phyloP scores from a whole-genome alignment of 2,113 vertebrate genomes.

The Rallus limicola region DNA sequence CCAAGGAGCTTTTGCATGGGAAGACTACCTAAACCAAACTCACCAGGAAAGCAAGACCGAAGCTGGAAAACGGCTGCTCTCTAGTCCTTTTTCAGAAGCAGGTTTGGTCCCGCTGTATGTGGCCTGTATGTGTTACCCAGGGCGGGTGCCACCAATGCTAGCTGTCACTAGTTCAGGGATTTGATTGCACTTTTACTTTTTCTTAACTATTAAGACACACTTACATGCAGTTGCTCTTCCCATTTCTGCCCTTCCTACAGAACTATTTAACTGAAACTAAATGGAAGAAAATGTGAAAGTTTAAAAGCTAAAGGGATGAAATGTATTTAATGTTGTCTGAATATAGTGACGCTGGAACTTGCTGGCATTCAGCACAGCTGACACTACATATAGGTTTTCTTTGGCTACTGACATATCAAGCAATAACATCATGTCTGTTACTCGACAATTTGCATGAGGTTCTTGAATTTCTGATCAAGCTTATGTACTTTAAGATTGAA shows the following conservation, averaged over 20 bases:
- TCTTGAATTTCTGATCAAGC: slow-evolving; percentile 59
- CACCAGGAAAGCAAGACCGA: not conserved
- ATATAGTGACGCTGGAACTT: slow-evolving; percentile 12
- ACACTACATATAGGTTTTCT: slow-evolving; percentile 25
- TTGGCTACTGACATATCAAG: slow-evolving; percentile 64
- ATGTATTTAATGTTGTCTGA: slow-evolving; percentile 59
- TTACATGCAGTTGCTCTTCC: not conserved
- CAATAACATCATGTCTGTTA: slow-evolving; percentile 52
- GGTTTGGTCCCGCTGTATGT: slow-evolving; percentile 39
- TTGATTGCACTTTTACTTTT: slow-evolving; percentile 77
- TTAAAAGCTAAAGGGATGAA: slow-evolving; percentile 60
- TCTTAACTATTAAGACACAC: slow-evolving; percentile 59
- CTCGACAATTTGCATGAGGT: slow-evolving; percentile 43
- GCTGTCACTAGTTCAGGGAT: slow-evolving; percentile 74
- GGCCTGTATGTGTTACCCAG: not conserved
- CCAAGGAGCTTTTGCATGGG: not conserved
- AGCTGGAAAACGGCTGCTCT: slow-evolving; percentile 32
- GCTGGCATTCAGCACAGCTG: slow-evolving; percentile 55
- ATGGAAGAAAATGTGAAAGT: slow-evolving; percentile 68
- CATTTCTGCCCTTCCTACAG: slow-evolving; percentile 31
- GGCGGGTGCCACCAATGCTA: slow-evolving; percentile 49
- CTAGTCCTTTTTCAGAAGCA: slow-evolving; percentile 30
- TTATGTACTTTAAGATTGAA: slow-evolving; percentile 53
- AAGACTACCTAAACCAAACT: slow-evolving; percentile 40
- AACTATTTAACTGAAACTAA: slow-evolving; percentile 73